Evolutionary conservation across 2,797 vertebrate species (phyloP).

Genomic region (Propithecus perrieri): DNA sequence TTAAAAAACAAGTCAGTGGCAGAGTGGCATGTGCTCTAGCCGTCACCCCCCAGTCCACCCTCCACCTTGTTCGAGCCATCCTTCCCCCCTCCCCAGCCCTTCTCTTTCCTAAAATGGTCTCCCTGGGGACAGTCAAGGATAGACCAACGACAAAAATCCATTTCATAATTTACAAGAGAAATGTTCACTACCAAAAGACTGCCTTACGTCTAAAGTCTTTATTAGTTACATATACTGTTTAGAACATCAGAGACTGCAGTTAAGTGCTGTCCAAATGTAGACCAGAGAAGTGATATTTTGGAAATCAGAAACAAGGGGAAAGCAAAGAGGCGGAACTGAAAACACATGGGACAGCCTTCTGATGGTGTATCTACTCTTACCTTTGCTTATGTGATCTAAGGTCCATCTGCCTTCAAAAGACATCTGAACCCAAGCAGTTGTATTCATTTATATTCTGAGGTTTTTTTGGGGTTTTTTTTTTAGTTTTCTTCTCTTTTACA

Average conservation of each 20-base stretch:
- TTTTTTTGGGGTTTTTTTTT: neutral
- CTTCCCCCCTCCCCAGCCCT: constrained; percentile 63
- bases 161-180: constrained; percentile 15
- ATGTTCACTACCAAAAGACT: constrained; percentile 66
- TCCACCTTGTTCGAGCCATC: neutral
- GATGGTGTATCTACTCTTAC: neutral
- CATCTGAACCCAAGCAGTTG: neutral
- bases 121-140: constrained; percentile 76
- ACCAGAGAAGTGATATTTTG: neutral
- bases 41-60: constrained; percentile 14
- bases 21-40: constrained; percentile 74
- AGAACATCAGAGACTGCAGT: constrained; percentile 68
- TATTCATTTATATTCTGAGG: no score
- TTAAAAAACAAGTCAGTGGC: constrained; percentile 80
- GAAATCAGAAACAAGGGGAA: neutral
- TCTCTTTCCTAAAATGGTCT: constrained; percentile 81
- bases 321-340: neutral
- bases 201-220: constrained; percentile 43
- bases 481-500: neutral
- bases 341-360: neutral
- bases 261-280: constrained; percentile 47
- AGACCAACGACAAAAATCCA: constrained; percentile 71
- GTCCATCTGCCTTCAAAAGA: neutral
- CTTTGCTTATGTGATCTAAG: neutral
- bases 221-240: neutral